Evolutionary conservation across 2,797 vertebrate species (phyloP).

Genomic region (Columba guinea): DNA sequence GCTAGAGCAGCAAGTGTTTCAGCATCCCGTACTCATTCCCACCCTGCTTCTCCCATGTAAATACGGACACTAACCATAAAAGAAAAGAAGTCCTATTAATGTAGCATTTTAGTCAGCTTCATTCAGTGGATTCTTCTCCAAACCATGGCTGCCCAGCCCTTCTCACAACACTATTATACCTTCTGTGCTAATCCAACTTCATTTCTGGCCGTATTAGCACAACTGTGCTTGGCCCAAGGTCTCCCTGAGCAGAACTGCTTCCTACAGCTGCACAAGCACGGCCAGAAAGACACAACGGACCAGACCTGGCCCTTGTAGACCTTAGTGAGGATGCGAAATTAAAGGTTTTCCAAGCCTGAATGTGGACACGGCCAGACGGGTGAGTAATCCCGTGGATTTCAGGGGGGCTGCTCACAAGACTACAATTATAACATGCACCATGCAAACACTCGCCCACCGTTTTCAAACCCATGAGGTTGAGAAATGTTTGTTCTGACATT

Average conservation of each 20-base stretch:
- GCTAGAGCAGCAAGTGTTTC: background rate
- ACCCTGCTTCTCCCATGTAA: background rate
- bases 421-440: background rate
- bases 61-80: background rate
- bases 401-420: background rate
- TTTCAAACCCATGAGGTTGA: background rate
- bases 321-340: background rate
- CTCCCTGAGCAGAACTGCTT: background rate
- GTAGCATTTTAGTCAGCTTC: background rate
- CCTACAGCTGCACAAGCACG: rapidly evolving
- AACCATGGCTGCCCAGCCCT: background rate
- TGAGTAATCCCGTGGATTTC: background rate
- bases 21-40: background rate
- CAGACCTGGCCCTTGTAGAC: background rate
- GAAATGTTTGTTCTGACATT: background rate
- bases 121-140: background rate
- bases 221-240: no score
- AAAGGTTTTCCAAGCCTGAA: background rate
- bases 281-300: background rate
- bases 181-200: background rate
- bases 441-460: background rate
- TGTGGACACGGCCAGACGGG: rapidly evolving
- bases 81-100: background rate
- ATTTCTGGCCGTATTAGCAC: background rate
- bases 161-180: background rate